Evolutionary conservation across 2,113 vertebrate genomes (phyloP).

Genomic region (Taxidea taxus): DNA sequence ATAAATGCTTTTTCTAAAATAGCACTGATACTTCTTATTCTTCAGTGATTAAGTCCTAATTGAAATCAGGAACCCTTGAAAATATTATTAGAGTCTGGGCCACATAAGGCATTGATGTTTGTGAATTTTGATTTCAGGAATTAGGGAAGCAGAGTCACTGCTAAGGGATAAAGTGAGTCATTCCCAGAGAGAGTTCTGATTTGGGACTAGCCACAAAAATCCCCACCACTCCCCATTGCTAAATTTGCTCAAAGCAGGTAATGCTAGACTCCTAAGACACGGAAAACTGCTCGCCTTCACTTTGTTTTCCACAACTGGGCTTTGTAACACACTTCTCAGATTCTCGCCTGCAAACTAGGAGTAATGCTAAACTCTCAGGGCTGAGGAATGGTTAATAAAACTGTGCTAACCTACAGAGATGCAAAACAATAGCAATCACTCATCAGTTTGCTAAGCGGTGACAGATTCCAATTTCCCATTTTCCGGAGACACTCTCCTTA

Average conservation of each 20-base stretch:
- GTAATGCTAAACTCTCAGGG: neutral
- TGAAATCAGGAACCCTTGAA: neutral
- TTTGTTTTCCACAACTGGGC: neutral
- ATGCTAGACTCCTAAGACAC: neutral
- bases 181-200: neutral
- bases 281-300: neutral
- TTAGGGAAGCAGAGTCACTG: neutral
- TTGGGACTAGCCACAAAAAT: neutral
- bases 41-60: neutral
- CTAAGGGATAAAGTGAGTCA: neutral
- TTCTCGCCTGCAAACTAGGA: neutral
- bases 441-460: conserved; percentile 55
- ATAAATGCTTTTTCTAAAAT: neutral
- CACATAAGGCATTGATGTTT: neutral
- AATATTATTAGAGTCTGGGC: neutral
- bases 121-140: neutral
- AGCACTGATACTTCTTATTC: neutral
- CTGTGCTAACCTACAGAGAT: conserved; percentile 12
- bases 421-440: conserved; percentile 64
- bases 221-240: neutral
- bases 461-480: conserved; percentile 71
- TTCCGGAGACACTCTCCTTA: conserved; percentile 75
- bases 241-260: neutral
- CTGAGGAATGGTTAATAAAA: conserved; percentile 34
- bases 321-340: neutral